A percentile compares a stretch with the other conserved stretches of the same genome.
phyloP scores from a whole-genome alignment of 2,888 invertebrate species.

The Alentia gelatinosa region DNA sequence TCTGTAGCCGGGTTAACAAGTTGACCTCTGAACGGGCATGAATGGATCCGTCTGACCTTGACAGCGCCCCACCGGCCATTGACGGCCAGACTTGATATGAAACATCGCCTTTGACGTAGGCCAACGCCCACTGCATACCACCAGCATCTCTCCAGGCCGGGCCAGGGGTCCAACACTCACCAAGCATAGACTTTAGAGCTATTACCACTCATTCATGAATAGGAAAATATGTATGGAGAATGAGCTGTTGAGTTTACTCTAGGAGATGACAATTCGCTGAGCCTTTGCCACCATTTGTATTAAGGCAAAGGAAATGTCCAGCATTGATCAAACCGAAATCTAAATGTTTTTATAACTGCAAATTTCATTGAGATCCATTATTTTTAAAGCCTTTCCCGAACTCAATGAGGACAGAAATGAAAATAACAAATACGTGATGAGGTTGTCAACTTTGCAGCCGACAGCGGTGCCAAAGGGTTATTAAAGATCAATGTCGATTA shows the following conservation, averaged over 20 bases:
- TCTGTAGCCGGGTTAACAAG: constrained; percentile 7
- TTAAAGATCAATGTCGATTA: constrained; percentile 41
- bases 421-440: neutral
- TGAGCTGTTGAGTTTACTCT: neutral
- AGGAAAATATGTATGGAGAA: neutral
- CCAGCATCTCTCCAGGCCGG: neutral
- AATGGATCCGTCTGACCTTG: neutral
- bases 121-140: neutral
- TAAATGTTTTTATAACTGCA: no score
- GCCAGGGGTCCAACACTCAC: no score
- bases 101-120: neutral
- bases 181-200: neutral
- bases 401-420: no score
- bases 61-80: neutral
- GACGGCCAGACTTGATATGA: neutral
- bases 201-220: neutral
- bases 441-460: neutral
- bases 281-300: neutral
- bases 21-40: neutral
- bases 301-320: neutral
- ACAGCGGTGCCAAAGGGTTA: constrained; percentile 26
- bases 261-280: neutral
- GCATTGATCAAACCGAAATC: no score
- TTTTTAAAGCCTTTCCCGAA: no score
- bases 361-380: no score